These are phyloP conservation scores for Girardinus metallicus DNA, from an alignment of 2,797 vertebrate genomes.

Conservation along the genomic window DNA sequence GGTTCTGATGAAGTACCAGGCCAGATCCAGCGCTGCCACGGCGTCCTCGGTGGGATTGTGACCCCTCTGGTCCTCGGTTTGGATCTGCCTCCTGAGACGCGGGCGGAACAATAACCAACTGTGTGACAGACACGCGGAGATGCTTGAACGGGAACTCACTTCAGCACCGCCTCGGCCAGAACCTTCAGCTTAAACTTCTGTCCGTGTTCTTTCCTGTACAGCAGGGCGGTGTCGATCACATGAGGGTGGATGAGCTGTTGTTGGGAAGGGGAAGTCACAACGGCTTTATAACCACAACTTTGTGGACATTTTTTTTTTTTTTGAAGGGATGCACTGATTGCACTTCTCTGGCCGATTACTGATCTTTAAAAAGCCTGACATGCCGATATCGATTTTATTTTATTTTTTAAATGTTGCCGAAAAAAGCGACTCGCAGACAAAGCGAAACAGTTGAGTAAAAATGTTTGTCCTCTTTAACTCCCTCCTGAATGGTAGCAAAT, in stretches of 20 bases:
- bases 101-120: slow-evolving; percentile 5
- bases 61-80: slow-evolving; percentile 77
- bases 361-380: too few relatives aligned
- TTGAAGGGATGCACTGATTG: too few relatives aligned
- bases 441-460: background rate
- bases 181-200: slow-evolving; percentile 89
- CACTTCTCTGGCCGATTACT: too few relatives aligned
- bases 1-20: slow-evolving; percentile 87
- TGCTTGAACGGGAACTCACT: slow-evolving; percentile 74
- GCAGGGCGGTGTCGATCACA: slow-evolving; percentile 90
- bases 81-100: slow-evolving; percentile 85
- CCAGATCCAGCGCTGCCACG: slow-evolving; percentile 85
- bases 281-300: background rate
- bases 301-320: background rate
- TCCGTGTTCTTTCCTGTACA: slow-evolving; percentile 83
- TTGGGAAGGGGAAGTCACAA: slow-evolving; percentile 12
- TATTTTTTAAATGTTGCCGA: too few relatives aligned
- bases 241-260: slow-evolving; percentile 88
- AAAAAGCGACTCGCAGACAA: background rate
- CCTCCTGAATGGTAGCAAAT: background rate
- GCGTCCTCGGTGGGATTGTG: slow-evolving; percentile 91
- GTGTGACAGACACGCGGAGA: background rate
- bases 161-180: slow-evolving; percentile 85
- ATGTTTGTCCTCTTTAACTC: background rate
- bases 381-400: too few relatives aligned